Conservation (phyloP, 1,140 invertebrate genomes). For the Drosophila nigromelanica region DNA sequence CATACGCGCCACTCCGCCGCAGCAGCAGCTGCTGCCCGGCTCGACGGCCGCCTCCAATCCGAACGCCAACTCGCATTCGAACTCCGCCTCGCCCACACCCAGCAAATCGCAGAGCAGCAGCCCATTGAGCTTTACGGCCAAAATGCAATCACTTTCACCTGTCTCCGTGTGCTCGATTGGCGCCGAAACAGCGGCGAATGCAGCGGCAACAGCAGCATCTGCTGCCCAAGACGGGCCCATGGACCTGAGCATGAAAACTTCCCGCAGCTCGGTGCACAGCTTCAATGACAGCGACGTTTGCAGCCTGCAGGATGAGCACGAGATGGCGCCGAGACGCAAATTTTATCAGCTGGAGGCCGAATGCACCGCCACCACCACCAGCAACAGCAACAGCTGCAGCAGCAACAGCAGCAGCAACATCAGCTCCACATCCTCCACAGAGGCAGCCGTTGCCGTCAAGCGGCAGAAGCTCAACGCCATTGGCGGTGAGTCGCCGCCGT, state of each 20-base stretch:
- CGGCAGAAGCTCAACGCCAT: conserved; percentile 61
- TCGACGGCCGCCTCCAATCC: conserved; percentile 7
- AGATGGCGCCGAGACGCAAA: conserved; percentile 60
- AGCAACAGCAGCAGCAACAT: conserved; percentile 31
- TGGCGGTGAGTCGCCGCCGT: conserved; percentile 47
- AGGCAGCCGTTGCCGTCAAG: conserved; percentile 51
- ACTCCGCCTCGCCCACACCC: conserved; percentile 22
- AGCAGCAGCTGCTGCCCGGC: conserved; percentile 24
- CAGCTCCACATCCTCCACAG: conserved; percentile 38
- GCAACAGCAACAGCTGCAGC: conserved; percentile 33
- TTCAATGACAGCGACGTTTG: conserved; percentile 71
- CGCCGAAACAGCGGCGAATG: conserved; percentile 48
- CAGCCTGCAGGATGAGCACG: conserved; percentile 66
- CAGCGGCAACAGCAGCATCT: conserved; percentile 1
- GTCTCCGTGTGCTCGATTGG: conserved; percentile 78
- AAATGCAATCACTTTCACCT: conserved; percentile 80
- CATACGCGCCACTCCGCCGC: conserved; percentile 83
- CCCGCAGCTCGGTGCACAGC: conserved; percentile 73
- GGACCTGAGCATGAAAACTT: conserved; percentile 90
- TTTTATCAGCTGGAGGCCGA: conserved; percentile 73
- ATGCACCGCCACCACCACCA: conserved; percentile 30
- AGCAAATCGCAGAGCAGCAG: conserved; percentile 45
- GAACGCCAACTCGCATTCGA: conserved; percentile 10
- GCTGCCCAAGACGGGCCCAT: conserved; percentile 89
- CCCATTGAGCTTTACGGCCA: conserved; percentile 69